Percentiles rank a stretch among this genome's conserved stretches.
Evolutionary conservation across 2,888 invertebrate species (phyloP).

Genomic region (Plagiodera versicolora): DNA sequence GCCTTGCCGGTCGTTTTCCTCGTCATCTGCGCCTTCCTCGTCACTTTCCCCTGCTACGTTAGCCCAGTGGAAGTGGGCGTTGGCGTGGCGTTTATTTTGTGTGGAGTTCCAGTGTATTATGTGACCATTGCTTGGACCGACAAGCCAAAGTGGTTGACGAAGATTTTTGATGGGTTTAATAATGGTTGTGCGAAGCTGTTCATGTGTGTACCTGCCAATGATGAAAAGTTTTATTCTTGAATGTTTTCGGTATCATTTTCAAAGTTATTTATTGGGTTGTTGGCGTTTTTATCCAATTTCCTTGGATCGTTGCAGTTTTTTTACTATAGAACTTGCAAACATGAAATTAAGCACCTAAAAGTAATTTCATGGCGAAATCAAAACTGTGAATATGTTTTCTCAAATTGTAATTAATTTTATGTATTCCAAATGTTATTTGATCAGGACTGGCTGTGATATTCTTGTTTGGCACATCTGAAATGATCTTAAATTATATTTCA

Average conservation of each 20-base stretch:
- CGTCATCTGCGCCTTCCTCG: conserved; percentile 73
- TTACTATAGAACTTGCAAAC: too few species aligned
- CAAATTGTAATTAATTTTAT: too few species aligned
- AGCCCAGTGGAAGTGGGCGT: conserved; percentile 79
- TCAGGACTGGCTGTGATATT: too few species aligned
- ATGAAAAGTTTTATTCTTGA: conserved; percentile 27
- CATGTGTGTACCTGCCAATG: conserved; percentile 71
- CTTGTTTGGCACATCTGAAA: too few species aligned
- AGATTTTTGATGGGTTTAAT: conserved; percentile 70
- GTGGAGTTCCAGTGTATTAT: conserved; percentile 82
- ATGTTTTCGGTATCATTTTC: too few species aligned
- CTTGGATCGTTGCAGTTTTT: too few species aligned
- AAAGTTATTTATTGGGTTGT: conserved; percentile 3
- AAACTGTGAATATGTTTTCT: too few species aligned
- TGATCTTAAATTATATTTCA: too few species aligned
- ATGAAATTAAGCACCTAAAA: too few species aligned
- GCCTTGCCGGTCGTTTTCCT: conserved; percentile 76
- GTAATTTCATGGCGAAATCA: too few species aligned
- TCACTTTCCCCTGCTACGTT: conserved; percentile 78
- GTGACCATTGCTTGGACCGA: conserved; percentile 69
- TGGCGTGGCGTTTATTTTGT: conserved; percentile 75
- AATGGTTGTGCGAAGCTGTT: conserved; percentile 77
- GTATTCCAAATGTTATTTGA: too few species aligned
- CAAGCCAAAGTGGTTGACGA: conserved; percentile 71
- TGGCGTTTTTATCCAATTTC: too few species aligned